phyloP scores from a whole-genome alignment of 2,113 vertebrate species.

The Colaptes auratus region DNA sequence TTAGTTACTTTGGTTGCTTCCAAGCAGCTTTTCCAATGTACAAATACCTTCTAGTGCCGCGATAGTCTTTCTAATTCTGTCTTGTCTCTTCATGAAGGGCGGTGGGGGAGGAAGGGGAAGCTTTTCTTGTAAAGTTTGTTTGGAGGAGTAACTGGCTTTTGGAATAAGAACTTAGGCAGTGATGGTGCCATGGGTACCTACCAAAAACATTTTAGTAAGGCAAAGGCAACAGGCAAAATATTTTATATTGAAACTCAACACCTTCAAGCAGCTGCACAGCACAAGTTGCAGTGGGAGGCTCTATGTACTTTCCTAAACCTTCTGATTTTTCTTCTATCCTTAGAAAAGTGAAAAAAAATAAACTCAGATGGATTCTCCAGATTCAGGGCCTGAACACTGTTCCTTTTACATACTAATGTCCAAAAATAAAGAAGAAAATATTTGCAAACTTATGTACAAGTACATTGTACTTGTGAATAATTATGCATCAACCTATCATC shows the following conservation, averaged over 20 bases:
- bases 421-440: not conserved
- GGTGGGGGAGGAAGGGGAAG: not conserved
- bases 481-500: not conserved
- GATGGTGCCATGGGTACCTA: not conserved
- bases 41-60: not conserved
- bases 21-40: not conserved
- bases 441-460: not conserved
- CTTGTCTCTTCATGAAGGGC: not conserved
- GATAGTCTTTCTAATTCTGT: not conserved
- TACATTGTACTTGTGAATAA: accelerated
- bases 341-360: not conserved
- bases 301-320: not conserved
- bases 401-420: not conserved
- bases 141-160: not conserved
- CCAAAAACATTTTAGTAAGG: not conserved
- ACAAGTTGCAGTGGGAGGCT: not conserved
- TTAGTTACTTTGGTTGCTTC: not conserved
- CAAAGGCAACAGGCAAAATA: not conserved
- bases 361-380: not conserved
- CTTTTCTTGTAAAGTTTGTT: not conserved
- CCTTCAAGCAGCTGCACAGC: not conserved
- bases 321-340: not conserved
- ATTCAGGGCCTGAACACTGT: not conserved
- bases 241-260: not conserved
- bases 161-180: not conserved